Base-by-base conservation (phyloP, 1,140 invertebrate species). In the Zaprionus ghesquierei region DNA sequence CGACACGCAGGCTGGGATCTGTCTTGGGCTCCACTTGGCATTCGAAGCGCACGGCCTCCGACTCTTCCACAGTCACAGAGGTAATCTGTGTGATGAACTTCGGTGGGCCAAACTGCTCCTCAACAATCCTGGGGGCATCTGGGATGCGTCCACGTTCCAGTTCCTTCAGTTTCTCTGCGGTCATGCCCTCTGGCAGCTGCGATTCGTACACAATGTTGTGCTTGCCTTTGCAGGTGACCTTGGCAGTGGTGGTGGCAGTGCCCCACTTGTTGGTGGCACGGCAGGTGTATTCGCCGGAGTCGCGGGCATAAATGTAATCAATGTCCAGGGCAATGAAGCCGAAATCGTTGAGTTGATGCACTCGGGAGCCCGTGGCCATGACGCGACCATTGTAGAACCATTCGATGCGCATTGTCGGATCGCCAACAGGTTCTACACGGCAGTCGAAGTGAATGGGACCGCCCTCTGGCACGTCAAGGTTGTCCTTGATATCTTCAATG, bases 371-470 rank as follows among this genome's bases (percentile, higher is more conserved):
- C 23, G 96, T 98, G 0, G 95, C 96, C 82, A 98, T 96, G 27
- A 97, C 97, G 78, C 95, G 94, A 15, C 97, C 97, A 92, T 98
- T 98, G 75, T 96, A 95, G 94, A 96, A 98, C 98, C 98, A 99
- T 92, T 98, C 97, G 74, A 98, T 97, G 38, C 96, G 94, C 96
- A 98, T 97, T 1, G 95, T 95, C 8, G 97, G 93, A 93, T 98
- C 97, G 59, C 95, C 95, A 1, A 96, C 95, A 6, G 97, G 97
- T 90, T 98, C 97, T 0, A 98, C 96, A 41, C 96, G 94, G 85
- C 97, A 98, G 81, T 98, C 97, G 79, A 98, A 98, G 92, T 98
- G 97, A 82, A 96, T 96, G 2, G 97, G 94, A 68, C 96, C 96
- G 38, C 96, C 96, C 94, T 99, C 98, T 64, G 95, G 94, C 0